Conservation (phyloP, 1,140 invertebrate species). For the Macrostomum lignano region DNA sequence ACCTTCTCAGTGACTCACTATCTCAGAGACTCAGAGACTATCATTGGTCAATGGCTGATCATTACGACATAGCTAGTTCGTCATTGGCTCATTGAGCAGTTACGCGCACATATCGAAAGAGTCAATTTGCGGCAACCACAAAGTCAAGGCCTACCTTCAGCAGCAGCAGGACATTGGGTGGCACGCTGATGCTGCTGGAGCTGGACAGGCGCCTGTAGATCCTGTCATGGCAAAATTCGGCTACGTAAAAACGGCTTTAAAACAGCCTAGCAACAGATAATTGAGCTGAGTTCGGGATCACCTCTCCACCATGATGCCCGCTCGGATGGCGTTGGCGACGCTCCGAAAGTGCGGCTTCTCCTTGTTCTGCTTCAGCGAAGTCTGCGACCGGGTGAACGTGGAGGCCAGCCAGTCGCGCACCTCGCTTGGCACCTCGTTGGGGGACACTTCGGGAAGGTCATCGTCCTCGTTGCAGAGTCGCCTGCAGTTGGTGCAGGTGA, state of each 20-base stretch:
- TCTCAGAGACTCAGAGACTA: no score
- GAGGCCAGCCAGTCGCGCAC: conserved; percentile 82
- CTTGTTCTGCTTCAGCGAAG: conserved; percentile 12
- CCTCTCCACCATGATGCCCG: conserved; percentile 85
- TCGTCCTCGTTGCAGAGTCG: conserved; percentile 42
- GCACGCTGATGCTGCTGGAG: conserved; percentile 52
- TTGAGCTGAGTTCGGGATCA: no score
- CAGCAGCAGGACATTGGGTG: conserved; percentile 50
- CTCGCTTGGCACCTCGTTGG: conserved; percentile 68
- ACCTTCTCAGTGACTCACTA: no score
- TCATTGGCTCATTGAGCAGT: no score
- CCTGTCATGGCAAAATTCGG: no score
- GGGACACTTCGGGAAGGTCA: conserved; percentile 70
- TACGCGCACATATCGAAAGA: no score
- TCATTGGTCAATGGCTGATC: no score
- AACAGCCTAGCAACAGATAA: no score
- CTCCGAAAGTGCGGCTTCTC: conserved; percentile 46
- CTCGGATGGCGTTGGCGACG: conserved; percentile 81
- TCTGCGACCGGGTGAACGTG: conserved; percentile 51
- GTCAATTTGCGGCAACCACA: no score
- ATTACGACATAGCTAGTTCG: no score
- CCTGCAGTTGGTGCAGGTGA: no score
- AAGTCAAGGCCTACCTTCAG: conserved; percentile 41
- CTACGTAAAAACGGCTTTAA: no score
- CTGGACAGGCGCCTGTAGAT: conserved; percentile 63